phyloP scores from a whole-genome alignment of 1,140 invertebrate species.

The Frieseomelitta varia region DNA sequence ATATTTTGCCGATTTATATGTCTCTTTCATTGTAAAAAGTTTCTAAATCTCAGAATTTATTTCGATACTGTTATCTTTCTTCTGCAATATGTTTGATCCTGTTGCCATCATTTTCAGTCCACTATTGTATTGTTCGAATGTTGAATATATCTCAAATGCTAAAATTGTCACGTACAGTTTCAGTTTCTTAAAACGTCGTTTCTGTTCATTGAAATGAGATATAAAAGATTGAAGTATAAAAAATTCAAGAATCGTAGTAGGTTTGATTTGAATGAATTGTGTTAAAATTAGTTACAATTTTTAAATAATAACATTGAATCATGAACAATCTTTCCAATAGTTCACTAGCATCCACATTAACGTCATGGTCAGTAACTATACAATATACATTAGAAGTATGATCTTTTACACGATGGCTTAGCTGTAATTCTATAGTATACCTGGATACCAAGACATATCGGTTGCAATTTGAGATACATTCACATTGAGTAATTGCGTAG shows the following conservation, averaged over 20 bases:
- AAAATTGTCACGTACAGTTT: too few relatives aligned
- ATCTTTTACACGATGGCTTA: background rate
- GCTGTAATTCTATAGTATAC: background rate
- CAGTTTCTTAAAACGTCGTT: too few relatives aligned
- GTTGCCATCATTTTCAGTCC: too few relatives aligned
- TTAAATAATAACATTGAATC: background rate
- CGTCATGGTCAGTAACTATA: background rate
- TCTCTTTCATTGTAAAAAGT: too few relatives aligned
- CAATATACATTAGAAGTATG: background rate
- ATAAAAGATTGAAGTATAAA: background rate
- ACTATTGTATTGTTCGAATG: too few relatives aligned
- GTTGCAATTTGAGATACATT: constrained; percentile 37
- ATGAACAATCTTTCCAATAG: background rate
- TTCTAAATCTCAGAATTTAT: too few relatives aligned
- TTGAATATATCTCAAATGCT: too few relatives aligned
- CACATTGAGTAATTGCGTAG: constrained; percentile 34
- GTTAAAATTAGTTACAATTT: background rate
- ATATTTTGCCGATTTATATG: too few relatives aligned
- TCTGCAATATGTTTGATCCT: too few relatives aligned
- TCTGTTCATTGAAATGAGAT: too few relatives aligned
- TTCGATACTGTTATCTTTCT: too few relatives aligned
- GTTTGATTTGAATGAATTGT: background rate
- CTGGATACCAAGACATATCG: constrained; percentile 9
- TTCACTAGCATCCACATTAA: background rate
- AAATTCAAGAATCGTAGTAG: background rate